phyloP scores from a whole-genome alignment of 1,140 invertebrate species.

The Caenorhabditis inopinata region DNA sequence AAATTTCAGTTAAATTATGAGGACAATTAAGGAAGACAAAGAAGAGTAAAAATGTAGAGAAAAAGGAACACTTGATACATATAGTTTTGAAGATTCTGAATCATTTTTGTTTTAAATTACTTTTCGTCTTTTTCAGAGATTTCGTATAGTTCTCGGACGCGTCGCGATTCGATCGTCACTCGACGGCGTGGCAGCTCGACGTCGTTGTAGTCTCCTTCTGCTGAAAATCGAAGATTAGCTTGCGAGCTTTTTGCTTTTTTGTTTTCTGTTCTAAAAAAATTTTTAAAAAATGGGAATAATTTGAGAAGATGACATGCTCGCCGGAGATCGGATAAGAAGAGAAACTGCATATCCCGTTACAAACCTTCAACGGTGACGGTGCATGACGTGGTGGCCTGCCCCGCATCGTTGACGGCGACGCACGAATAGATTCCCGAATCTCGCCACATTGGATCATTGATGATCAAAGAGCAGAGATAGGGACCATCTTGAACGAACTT shows the following conservation, averaged over 20 bases:
- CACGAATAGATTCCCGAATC: slow-evolving; percentile 92
- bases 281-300: no score
- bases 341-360: no score
- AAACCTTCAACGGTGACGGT: slow-evolving; percentile 87
- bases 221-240: slow-evolving; percentile 46
- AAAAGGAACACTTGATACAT: slow-evolving; percentile 19
- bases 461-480: slow-evolving; percentile 78
- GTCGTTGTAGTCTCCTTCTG: slow-evolving; percentile 61
- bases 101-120: slow-evolving; percentile 42
- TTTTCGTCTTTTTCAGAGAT: slow-evolving; percentile 63
- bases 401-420: slow-evolving; percentile 86
- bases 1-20: background rate
- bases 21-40: background rate
- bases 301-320: no score
- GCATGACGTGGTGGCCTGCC: slow-evolving; percentile 82
- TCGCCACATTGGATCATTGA: slow-evolving; percentile 81
- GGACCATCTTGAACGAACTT: slow-evolving; percentile 84
- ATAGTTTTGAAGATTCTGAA: slow-evolving; percentile 32
- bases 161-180: slow-evolving; percentile 55
- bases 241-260: background rate
- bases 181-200: slow-evolving; percentile 55
- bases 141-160: slow-evolving; percentile 66
- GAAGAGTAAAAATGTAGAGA: slow-evolving; percentile 29
- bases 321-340: no score
- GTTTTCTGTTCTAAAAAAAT: no score